Conservation (phyloP, 2,113 vertebrate genomes). For the Meriones unguiculatus region DNA sequence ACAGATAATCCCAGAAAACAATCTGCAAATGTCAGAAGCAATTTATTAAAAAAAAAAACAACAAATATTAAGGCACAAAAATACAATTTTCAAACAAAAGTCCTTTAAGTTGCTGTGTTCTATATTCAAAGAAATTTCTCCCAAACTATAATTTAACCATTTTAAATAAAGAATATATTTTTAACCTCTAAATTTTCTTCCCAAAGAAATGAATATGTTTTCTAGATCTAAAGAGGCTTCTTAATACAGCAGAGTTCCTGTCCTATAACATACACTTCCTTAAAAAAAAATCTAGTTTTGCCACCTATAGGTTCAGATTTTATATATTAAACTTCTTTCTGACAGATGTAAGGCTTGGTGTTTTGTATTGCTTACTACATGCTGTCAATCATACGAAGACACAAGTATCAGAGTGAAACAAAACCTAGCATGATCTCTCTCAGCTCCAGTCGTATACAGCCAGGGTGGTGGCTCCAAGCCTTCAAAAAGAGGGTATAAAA, state of each 20-base stretch:
- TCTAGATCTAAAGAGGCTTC: constrained; percentile 31
- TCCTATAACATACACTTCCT: constrained; percentile 40
- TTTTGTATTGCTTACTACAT: constrained; percentile 40
- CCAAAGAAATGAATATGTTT: constrained; percentile 41
- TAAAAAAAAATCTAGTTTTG: neutral
- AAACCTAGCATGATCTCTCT: neutral
- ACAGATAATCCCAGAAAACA: constrained; percentile 9
- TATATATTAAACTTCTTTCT: neutral
- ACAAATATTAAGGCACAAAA: constrained; percentile 82
- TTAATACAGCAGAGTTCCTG: constrained; percentile 17
- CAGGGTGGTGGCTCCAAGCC: neutral
- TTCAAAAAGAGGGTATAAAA: constrained; percentile 38
- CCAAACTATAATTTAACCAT: constrained; percentile 71
- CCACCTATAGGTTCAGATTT: constrained; percentile 36
- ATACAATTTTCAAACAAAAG: constrained; percentile 71
- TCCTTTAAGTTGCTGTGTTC: constrained; percentile 50
- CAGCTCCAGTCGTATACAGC: neutral
- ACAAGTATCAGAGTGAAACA: neutral
- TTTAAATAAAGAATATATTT: constrained; percentile 77
- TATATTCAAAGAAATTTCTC: constrained; percentile 57
- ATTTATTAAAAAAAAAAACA: constrained; percentile 78
- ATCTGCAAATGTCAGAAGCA: constrained; percentile 61
- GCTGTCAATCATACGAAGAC: constrained; percentile 17
- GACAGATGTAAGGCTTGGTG: constrained; percentile 27
- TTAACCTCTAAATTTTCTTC: constrained; percentile 50